These are phyloP conservation scores for Prietella phreatophila DNA, from an alignment of 2,113 vertebrate species.

Conservation along the genomic window DNA sequence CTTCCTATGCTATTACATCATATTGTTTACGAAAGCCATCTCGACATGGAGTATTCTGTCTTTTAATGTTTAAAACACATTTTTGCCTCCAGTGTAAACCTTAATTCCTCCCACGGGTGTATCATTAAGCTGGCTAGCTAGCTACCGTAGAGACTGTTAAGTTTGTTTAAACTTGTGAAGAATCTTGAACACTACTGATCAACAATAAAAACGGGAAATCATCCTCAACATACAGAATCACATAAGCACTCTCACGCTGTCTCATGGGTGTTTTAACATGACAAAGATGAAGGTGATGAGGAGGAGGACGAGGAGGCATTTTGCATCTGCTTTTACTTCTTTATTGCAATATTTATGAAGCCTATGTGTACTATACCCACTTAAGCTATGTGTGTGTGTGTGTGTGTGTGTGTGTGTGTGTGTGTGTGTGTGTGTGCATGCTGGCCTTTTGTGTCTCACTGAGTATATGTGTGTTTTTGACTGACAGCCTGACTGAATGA, in stretches of 20 bases:
- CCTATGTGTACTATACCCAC: too few relatives aligned
- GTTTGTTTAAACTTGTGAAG: not conserved
- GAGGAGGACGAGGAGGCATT: not conserved
- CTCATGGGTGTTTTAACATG: not conserved
- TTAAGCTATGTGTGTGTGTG: not conserved
- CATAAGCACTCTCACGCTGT: not conserved
- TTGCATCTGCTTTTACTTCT: not conserved
- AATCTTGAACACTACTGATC: not conserved
- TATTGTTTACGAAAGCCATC: not conserved
- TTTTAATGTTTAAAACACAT: not conserved
- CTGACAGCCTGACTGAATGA: slow-evolving; percentile 12
- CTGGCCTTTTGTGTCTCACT: not conserved
- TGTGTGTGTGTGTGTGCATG: not conserved
- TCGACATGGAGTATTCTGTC: not conserved
- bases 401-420: slow-evolving; percentile 4
- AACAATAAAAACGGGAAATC: too few relatives aligned
- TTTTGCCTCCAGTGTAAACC: not conserved
- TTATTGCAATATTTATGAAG: not conserved
- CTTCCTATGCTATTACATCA: not conserved
- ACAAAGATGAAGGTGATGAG: not conserved
- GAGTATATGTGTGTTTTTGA: slow-evolving; percentile 7
- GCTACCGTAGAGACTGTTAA: not conserved
- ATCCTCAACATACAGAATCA: not conserved
- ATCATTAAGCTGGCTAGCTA: not conserved
- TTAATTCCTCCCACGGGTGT: not conserved